Evolutionary conservation across 2,113 vertebrate species (phyloP), one percentile per base, ranked within the genome.

Genomic region (Mus pahari): DNA sequence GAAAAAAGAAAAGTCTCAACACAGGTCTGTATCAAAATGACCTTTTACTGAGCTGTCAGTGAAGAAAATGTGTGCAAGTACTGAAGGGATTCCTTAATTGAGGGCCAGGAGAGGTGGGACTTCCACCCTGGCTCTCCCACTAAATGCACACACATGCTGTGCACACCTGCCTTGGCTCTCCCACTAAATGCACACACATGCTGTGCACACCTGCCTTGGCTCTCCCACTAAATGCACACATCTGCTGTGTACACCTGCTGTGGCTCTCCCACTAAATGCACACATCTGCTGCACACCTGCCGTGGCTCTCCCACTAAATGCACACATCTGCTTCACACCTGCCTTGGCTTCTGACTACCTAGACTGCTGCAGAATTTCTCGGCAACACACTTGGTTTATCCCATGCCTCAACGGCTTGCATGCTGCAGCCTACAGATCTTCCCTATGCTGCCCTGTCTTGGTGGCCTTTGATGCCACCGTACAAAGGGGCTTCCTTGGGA

Each of bases 1-100:
- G 92, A 95, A 90, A 94, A 96, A 95, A 11, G 91, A 94, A 92
- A 92, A 42, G 86, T 93, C 91, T 96, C 71, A 53, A 26, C 68
- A 86, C 66, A 92, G 33, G 28, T 73, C 77, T 60, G 2, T 84
- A 94, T 94, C 66, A 90, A 96, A 96, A 93, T 92, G 96, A 95
- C 42, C 53, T 86, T 95, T 89, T 95, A 96, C 95, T 82, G 81
- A 95, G 81, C 94, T 97, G 92, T 96, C 96, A 73, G 42, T 92
- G 77, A 89, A 91, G 71, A n/a, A 78, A 96, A 93, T 94, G 86
- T 94, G 81, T 92, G 95, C 88, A 97, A 96, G 96, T 95, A 97
- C 97, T 96, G 95, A 95, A 94, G 86, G 75, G 88, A 84, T 93
- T 95, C 70, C 90, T 48, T 93, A n/a, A 82, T n/a, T 39, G 71